Evolutionary conservation across 2,797 vertebrate species (phyloP), one percentile per base, ranked within the genome.

Genomic region (Synaphobranchus kaupii): DNA sequence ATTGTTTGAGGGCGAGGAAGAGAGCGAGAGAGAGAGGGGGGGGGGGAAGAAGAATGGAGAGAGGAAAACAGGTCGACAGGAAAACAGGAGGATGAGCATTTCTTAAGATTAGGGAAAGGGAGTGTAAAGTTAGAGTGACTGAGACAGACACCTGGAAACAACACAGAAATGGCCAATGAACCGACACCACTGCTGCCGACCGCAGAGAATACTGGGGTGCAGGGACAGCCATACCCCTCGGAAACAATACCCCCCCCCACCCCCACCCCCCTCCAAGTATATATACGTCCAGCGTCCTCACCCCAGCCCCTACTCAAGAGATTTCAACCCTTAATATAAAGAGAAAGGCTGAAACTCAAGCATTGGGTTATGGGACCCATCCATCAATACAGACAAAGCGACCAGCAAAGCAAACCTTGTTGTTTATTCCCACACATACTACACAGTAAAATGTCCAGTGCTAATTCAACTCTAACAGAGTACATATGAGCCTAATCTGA

Each of bases 1-100:
- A 78, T 78, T 78, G 73, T 78, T 78, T 47, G 39, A 20, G 73
- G 39, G 73, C 22, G 73, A 78, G 73, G 73, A 22, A 78, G 39
- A 47, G 73, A 22, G 34, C 34, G 6, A 22, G 73, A 73, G 12
- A 39, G 68, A 34, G 17, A 3, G 13, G 31, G 12, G 31, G 68
- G 25, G 12, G 25, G n/a, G 66, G 13, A 71, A 66, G 60, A 66
- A 39, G 31, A 73, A 73, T 13, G 68, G 68, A 39, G 9, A 34
- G 68, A 73, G 28, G 68, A 73, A 34, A 39, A 34, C 28, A 34
- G n/a, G 60, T 8, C 5, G 60, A 66, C 22, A 66, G 60, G 31
- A 73, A 73, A 73, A 34, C 68, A 34, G 28, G n/a, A 73, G 68
- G 68, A 73, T 34, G 68, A 34, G 68, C 31, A 73, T 73, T 73